Base-by-base conservation (phyloP, 1,140 invertebrate genomes). In the Drosophila tsacasi region DNA sequence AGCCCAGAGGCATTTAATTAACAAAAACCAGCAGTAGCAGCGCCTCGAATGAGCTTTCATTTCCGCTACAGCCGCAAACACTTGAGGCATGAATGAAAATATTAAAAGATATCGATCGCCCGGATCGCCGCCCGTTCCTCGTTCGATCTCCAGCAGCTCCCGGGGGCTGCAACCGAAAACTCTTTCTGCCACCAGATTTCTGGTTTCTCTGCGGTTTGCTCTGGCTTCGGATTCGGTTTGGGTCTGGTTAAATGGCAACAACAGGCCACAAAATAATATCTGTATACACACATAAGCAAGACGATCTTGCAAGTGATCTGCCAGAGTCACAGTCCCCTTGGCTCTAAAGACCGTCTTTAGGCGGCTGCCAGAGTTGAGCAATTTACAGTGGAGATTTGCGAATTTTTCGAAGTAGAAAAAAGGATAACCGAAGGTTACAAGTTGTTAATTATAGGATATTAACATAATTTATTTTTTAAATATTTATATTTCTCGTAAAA, bases 51-150 rank as follows among this genome's bases (percentile, higher is more conserved):
- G 79, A 85, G 81, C 82, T 84, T 87, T 87, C 83, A 87, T 87
- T 87, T 87, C 83, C 83, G 83, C 81, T 55, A 60, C 73, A 76
- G 65, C 79, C 68, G 46, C 80, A 86, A 59, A 46, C 75, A 86
- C 79, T 83, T 49, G 77, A 46, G 78, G 77, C 82, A 85, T 84
- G 82, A 85, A 84, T 84, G 82, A 84, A 84, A 84, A 85, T 87
- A 87, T 87, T 89, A 84, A 83, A 77, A 87, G 84, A 87, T 87
- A 87, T 87, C 81, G 84, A 85, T 85, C 83, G 81, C 64, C 42
- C 32, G 30, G 50, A 54, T 61, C 21, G 50, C 62, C 21, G 32
- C 32, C 32, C 49, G 32, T 13, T 52, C 27, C 15, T 42, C 44
- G 32, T 63, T 55, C 81, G 58, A 81, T 81, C 82, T 78, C 58